These are phyloP conservation scores for Marisa cornuarietis DNA, from an alignment of 1,140 invertebrate genomes.

Conservation along the genomic window DNA sequence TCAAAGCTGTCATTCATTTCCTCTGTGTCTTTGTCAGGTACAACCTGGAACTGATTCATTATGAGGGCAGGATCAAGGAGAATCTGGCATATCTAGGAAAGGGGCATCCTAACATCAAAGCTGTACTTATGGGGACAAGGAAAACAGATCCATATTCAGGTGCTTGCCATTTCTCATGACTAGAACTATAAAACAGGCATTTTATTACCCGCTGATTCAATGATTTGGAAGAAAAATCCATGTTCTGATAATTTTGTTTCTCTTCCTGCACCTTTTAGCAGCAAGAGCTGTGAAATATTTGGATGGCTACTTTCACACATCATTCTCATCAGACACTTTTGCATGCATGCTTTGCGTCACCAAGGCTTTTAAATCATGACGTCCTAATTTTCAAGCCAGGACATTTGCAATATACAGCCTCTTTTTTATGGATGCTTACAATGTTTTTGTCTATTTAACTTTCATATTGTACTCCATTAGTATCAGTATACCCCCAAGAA, in stretches of 20 bases:
- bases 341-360: too few relatives aligned
- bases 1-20: background rate
- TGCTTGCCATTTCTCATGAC: constrained; percentile 55
- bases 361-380: too few relatives aligned
- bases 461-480: too few relatives aligned
- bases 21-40: constrained; percentile 69
- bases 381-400: too few relatives aligned
- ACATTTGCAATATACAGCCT: too few relatives aligned
- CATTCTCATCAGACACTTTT: too few relatives aligned
- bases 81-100: constrained; percentile 74
- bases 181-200: background rate
- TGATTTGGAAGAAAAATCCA: background rate
- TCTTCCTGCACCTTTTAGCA: background rate
- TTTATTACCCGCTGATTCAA: background rate
- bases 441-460: too few relatives aligned
- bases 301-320: too few relatives aligned
- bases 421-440: too few relatives aligned
- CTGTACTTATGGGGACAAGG: constrained; percentile 88
- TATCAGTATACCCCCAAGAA: too few relatives aligned
- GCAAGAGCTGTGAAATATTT: background rate
- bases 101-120: constrained; percentile 77
- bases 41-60: constrained; percentile 76
- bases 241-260: background rate
- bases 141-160: constrained; percentile 85
- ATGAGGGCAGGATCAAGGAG: constrained; percentile 77